Percentiles rank a stretch among this genome's conserved stretches.
phyloP scores from a whole-genome alignment of 2,888 invertebrate genomes.

The Drosophila affinis region DNA sequence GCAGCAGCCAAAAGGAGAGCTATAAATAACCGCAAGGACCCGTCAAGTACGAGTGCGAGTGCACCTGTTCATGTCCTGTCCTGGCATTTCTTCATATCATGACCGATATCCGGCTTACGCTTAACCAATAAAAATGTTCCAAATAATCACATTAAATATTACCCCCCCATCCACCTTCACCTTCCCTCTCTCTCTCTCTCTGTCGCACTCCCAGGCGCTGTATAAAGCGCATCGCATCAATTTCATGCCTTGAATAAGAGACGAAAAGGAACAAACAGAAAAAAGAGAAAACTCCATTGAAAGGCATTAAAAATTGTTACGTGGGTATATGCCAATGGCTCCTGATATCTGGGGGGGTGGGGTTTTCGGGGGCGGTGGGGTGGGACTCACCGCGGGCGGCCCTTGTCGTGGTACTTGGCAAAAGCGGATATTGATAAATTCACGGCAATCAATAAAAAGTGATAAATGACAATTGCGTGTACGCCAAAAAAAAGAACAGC shows the following conservation, averaged over 20 bases:
- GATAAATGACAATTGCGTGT: conserved; percentile 78
- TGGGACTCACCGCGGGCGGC: conserved; percentile 49
- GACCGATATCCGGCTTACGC: conserved; percentile 40
- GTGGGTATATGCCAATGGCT: conserved; percentile 59
- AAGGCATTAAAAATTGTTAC: conserved; percentile 76
- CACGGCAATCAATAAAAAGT: conserved; percentile 77
- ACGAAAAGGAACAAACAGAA: conserved; percentile 11
- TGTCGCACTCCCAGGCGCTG: conserved; percentile 15
- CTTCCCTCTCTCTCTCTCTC: too few species aligned
- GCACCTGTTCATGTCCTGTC: conserved; percentile 39
- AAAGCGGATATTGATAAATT: conserved; percentile 79
- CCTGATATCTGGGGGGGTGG: background rate
- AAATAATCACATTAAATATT: conserved; percentile 75
- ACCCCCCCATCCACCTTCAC: conserved; percentile 19
- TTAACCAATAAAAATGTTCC: conserved; percentile 55
- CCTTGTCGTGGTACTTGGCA: conserved; percentile 54
- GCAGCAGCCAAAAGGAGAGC: conserved; percentile 3
- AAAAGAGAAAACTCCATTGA: conserved; percentile 49
- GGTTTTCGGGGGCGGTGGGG: background rate
- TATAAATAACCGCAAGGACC: conserved; percentile 23
- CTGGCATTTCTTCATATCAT: conserved; percentile 36
- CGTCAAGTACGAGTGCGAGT: background rate
- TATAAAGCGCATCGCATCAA: conserved; percentile 73
- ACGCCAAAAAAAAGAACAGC: conserved; percentile 45
- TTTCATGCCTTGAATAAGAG: conserved; percentile 73